Conservation (phyloP, 2,888 invertebrate genomes). For the Archaeoteleia sp. region DNA sequence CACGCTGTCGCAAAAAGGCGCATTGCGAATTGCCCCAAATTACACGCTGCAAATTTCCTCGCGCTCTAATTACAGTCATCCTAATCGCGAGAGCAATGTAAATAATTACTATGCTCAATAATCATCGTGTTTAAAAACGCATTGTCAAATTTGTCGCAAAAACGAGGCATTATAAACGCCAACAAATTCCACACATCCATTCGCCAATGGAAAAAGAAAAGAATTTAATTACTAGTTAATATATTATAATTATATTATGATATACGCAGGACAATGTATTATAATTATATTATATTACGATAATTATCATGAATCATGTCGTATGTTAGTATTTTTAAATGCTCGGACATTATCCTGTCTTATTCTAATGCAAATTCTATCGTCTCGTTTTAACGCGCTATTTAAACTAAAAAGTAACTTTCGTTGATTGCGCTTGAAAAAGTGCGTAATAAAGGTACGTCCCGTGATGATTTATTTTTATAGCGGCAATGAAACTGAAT, state of each 20-base stretch:
- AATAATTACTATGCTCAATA: conserved; percentile 16
- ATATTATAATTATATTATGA: conserved; percentile 26
- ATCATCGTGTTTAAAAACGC: conserved; percentile 17
- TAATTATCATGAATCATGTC: conserved; percentile 9
- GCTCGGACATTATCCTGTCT: neutral
- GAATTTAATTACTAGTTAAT: conserved; percentile 9
- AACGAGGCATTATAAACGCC: conserved; percentile 10
- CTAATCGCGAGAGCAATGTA: too few species aligned
- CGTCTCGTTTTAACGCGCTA: conserved; percentile 5
- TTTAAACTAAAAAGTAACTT: conserved; percentile 28
- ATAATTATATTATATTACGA: conserved; percentile 1
- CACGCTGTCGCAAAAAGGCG: too few species aligned
- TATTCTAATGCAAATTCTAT: conserved; percentile 15
- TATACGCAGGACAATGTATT: neutral
- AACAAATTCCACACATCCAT: conserved; percentile 8
- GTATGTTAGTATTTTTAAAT: conserved; percentile 4
- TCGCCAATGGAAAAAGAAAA: neutral
- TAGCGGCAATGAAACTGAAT: conserved; percentile 51
- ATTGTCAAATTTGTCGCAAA: conserved; percentile 27
- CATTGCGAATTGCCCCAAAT: too few species aligned
- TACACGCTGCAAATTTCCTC: too few species aligned
- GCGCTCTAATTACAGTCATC: too few species aligned
- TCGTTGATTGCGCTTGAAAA: conserved; percentile 41
- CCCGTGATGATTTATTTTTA: conserved; percentile 51
- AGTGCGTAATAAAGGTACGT: conserved; percentile 49